Percentiles rank a stretch among this genome's conserved stretches.
Conservation (phyloP, 1,140 invertebrate genomes). For the Cepaea nemoralis region DNA sequence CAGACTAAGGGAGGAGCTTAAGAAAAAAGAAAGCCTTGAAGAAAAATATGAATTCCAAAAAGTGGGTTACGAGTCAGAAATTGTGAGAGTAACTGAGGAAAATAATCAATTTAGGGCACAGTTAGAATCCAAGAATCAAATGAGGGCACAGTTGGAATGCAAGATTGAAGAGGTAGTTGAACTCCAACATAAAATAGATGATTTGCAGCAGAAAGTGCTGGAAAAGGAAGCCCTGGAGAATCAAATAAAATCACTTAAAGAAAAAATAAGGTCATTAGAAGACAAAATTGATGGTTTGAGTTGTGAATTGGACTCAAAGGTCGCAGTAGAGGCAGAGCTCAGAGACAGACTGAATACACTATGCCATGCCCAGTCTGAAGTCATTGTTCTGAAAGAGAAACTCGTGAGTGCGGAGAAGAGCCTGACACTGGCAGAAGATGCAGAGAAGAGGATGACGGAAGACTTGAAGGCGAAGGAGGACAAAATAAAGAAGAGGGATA, state of each 20-base stretch:
- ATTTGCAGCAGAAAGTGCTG: background rate
- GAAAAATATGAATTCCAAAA: background rate
- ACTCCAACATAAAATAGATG: background rate
- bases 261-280: background rate
- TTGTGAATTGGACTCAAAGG: background rate
- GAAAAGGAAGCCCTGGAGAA: constrained; percentile 17
- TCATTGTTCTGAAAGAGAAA: background rate
- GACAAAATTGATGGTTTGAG: constrained; percentile 6
- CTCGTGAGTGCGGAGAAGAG: background rate
- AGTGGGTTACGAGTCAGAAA: constrained; percentile 16
- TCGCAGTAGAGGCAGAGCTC: background rate
- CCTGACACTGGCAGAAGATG: background rate
- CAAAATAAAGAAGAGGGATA: constrained; percentile 38
- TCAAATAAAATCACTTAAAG: background rate
- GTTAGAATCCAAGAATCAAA: background rate
- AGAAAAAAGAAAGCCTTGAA: background rate
- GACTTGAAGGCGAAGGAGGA: constrained; percentile 28
- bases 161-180: background rate
- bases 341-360: background rate
- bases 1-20: background rate
- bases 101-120: background rate
- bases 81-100: constrained; percentile 1
- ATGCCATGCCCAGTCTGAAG: background rate
- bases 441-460: background rate
- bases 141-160: background rate